Conservation (phyloP, 2,113 vertebrate genomes). For the Microtus ochrogaster region DNA sequence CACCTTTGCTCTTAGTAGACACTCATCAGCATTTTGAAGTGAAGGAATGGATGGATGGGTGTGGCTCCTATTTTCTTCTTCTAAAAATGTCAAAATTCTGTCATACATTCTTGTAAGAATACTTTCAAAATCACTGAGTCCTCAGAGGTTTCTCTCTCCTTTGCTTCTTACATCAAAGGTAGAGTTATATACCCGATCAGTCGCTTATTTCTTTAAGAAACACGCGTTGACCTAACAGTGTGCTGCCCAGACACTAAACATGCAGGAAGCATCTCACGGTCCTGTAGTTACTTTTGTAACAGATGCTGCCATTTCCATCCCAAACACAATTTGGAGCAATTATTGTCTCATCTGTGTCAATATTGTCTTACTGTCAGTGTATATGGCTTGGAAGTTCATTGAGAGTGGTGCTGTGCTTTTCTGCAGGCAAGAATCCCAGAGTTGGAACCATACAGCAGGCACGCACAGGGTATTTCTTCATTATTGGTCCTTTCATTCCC, state of each 20-base stretch:
- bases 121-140: background rate
- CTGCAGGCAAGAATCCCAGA: background rate
- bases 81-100: constrained; percentile 32
- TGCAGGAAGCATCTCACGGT: background rate
- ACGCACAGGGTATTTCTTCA: background rate
- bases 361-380: constrained; percentile 5
- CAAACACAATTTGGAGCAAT: constrained; percentile 29
- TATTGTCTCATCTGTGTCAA: constrained; percentile 37
- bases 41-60: background rate
- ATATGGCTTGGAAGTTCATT: constrained; percentile 5
- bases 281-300: constrained; percentile 45
- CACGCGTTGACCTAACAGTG: background rate
- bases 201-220: background rate
- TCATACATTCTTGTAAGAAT: background rate
- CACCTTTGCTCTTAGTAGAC: background rate
- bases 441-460: background rate
- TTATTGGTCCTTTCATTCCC: background rate
- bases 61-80: background rate
- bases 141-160: background rate
- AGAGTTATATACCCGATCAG: background rate
- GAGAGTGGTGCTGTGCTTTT: background rate
- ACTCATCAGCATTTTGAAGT: background rate
- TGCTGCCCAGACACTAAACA: background rate
- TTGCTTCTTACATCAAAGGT: constrained; percentile 19
- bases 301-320: constrained; percentile 14